A percentile compares a stretch with the other conserved stretches of the same genome.
phyloP scores from a whole-genome alignment of 2,888 invertebrate species.

The Conomelus anceps region DNA sequence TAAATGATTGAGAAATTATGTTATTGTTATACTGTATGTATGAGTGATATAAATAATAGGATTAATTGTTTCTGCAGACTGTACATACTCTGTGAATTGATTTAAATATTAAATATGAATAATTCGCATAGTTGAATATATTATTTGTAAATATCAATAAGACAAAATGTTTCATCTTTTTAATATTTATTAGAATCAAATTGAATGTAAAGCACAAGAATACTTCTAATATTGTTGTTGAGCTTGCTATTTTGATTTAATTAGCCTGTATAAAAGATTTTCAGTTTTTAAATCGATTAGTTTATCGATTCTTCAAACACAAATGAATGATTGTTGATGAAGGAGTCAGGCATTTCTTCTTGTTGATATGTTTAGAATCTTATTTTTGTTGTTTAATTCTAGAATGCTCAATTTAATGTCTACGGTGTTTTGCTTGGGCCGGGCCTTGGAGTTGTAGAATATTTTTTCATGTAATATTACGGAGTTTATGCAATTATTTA shows the following conservation, averaged over 20 bases:
- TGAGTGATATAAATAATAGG: neutral
- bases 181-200: neutral
- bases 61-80: neutral
- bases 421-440: too few relatives aligned
- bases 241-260: neutral
- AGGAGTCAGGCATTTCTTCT: neutral
- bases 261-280: neutral
- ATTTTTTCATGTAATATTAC: too few relatives aligned
- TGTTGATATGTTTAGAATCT: neutral
- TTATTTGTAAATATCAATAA: neutral
- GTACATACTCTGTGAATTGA: neutral
- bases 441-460: too few relatives aligned
- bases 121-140: neutral
- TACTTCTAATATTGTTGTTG: neutral
- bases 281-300: too few relatives aligned
- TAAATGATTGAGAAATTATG: too few relatives aligned
- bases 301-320: too few relatives aligned
- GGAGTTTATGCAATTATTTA: too few relatives aligned
- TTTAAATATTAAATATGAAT: neutral
- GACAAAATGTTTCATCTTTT: neutral
- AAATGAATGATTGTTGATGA: too few relatives aligned
- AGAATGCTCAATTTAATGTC: neutral
- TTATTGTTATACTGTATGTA: neutral
- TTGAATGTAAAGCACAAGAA: neutral
- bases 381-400: neutral